Percentiles rank a stretch among this genome's conserved stretches.
These are phyloP conservation scores for Campoplex capitator DNA, from an alignment of 2,888 invertebrate genomes.

Conservation along the genomic window DNA sequence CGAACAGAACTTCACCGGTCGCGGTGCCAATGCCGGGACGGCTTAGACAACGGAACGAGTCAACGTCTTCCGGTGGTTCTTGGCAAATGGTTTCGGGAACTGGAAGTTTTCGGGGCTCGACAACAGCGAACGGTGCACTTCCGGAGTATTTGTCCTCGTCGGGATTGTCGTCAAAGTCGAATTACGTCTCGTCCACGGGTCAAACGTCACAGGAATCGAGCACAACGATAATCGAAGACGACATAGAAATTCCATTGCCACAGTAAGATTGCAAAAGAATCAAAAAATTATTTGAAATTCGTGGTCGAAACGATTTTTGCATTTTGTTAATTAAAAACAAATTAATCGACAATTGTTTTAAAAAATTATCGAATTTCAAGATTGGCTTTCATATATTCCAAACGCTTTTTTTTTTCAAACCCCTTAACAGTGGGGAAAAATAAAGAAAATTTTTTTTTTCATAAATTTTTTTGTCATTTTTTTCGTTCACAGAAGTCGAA, in stretches of 20 bases:
- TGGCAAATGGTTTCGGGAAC: constrained; percentile 90
- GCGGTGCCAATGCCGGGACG: constrained; percentile 87
- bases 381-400: background rate
- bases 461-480: background rate
- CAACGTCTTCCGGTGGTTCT: constrained; percentile 87
- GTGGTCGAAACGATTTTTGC: background rate
- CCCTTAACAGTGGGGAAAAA: background rate
- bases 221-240: constrained; percentile 84
- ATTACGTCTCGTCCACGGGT: constrained; percentile 80
- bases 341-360: background rate
- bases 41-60: constrained; percentile 87
- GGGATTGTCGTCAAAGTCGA: constrained; percentile 76
- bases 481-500: constrained; percentile 83
- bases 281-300: background rate
- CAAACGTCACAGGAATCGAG: constrained; percentile 84
- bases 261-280: constrained; percentile 73
- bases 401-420: too few relatives aligned
- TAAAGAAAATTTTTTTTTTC: background rate
- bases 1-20: constrained; percentile 87
- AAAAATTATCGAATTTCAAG: background rate
- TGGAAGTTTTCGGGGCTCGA: constrained; percentile 87
- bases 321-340: background rate
- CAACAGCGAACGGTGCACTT: constrained; percentile 82
- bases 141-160: constrained; percentile 78
- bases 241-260: constrained; percentile 75